These are phyloP conservation scores for Prorops nasuta DNA, from an alignment of 1,140 invertebrate species.

Conservation along the genomic window DNA sequence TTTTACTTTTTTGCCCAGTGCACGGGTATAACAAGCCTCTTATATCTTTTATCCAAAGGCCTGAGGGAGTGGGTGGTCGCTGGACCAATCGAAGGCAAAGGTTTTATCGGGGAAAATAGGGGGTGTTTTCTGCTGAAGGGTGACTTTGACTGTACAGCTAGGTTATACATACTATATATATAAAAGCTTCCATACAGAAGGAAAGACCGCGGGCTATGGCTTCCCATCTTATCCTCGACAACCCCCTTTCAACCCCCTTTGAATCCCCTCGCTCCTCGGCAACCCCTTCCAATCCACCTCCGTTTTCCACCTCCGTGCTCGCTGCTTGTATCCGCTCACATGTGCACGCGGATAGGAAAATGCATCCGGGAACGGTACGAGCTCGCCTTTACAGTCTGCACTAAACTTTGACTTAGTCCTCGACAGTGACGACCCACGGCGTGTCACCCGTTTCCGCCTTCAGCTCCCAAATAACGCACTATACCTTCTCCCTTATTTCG, in stretches of 20 bases:
- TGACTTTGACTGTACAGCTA: constrained; percentile 29
- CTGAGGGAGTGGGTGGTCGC: no score
- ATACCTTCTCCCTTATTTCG: no score
- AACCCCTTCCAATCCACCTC: constrained; percentile 1
- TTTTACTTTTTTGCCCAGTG: no score
- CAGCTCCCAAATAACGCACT: no score
- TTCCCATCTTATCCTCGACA: constrained; percentile 42
- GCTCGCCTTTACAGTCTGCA: no score
- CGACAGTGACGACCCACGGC: no score
- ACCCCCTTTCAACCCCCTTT: no score
- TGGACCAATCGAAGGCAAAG: constrained; percentile 32
- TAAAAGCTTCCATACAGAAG: constrained; percentile 29
- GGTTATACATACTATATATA: constrained; percentile 15
- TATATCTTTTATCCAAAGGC: no score
- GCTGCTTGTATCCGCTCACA: constrained; percentile 26
- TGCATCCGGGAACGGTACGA: constrained; percentile 15
- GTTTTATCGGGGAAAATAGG: constrained; percentile 30
- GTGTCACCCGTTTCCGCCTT: no score
- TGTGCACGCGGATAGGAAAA: constrained; percentile 40
- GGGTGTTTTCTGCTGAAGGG: constrained; percentile 13
- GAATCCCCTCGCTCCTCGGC: not conserved
- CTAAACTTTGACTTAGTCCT: no score
- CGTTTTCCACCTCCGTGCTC: not conserved
- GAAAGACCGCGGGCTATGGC: constrained; percentile 40
- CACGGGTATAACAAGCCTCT: no score